Conservation (phyloP, 2,888 invertebrate species). For the Bombylius discolor region DNA sequence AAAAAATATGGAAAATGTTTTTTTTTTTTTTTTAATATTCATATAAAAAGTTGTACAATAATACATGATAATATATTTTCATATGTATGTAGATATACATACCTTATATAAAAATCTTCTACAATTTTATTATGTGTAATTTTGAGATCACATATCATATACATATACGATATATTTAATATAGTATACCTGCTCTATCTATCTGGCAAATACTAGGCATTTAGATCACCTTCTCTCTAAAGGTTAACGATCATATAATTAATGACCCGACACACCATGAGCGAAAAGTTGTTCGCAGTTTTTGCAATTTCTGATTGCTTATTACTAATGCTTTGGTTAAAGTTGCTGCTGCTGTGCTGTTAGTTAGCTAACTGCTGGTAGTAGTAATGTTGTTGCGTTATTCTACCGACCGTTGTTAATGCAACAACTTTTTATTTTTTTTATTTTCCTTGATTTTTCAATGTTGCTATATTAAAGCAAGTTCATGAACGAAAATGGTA, state of each 20-base stretch:
- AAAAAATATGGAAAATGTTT: no score
- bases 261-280: constrained; percentile 19
- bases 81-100: constrained; percentile 1
- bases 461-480: not conserved
- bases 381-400: no score
- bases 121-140: no score
- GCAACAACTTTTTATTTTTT: not conserved
- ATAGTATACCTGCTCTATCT: no score
- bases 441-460: not conserved
- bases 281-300: constrained; percentile 6
- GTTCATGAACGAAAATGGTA: constrained; percentile 9
- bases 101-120: not conserved
- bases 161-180: no score
- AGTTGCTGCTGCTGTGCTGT: not conserved
- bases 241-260: constrained; percentile 21
- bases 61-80: not conserved
- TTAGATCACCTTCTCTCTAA: constrained; percentile 8
- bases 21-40: not conserved
- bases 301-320: not conserved
- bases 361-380: not conserved
- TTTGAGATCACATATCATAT: no score
- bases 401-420: no score
- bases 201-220: constrained; percentile 5
- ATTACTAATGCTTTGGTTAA: not conserved
- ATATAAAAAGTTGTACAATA: no score